Base-by-base conservation (phyloP, 1,140 invertebrate genomes). In the Drosophila asahinai region DNA sequence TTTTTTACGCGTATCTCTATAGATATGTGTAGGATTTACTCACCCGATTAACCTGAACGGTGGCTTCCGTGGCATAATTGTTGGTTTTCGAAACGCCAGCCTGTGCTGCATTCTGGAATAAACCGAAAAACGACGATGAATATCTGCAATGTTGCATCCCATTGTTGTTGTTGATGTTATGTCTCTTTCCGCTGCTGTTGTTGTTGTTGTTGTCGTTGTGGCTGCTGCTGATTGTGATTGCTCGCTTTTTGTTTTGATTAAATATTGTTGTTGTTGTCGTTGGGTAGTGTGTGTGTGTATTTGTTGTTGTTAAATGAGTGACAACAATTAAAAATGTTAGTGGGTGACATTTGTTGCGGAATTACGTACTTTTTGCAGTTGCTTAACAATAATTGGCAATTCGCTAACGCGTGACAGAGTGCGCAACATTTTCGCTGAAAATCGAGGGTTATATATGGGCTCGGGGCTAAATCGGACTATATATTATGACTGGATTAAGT, bases 41-140 rank as follows among this genome's bases (percentile, higher is more conserved):
- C 55, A 92, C 90, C 58, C 90, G 86, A 82, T 93, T 87, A 68
- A 93, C 92, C 90, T 92, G 72, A 25, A 93, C 65, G 58, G 92
- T 93, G 19, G 92, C 92, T 65, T 93, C 92, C 58, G 92, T 93
- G 78, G 92, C 92, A 90, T 91, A 93, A 73, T 92, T 93, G 66
- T 92, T 93, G 63, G 75, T 87, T 70, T 92, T 92, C 60, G 89
- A 72, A 60, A 80, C 80, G 66, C 86, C 89, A 77, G 84, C 71
- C 58, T 86, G 62, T 72, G 90, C 90, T 70, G 87, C 80, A 91
- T 80, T 92, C 91, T 92, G 91, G 91, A 92, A 92, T 71, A 92
- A 80, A 92, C 91, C 91, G 91, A 92, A 92, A 92, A 92, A 92
- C 84, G 91, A 92, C 75, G 80, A 81, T 92, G 91, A 92, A 81